These are phyloP conservation scores for Luffia ferchaultella DNA, from an alignment of 2,888 invertebrate genomes.

Conservation along the genomic window DNA sequence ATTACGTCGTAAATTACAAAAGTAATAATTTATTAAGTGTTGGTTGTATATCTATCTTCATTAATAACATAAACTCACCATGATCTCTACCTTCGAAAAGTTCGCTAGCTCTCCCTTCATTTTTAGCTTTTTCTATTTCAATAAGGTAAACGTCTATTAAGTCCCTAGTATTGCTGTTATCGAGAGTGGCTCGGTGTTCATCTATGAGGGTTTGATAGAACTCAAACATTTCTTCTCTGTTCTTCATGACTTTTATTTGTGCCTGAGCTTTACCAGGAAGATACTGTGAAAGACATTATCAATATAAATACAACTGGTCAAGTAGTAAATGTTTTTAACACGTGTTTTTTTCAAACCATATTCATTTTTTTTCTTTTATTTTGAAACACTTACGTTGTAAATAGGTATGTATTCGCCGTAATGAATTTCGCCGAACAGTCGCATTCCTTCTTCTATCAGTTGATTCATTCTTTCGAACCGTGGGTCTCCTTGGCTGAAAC, in stretches of 20 bases:
- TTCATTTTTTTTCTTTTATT: slow-evolving; percentile 28
- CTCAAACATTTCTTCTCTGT: slow-evolving; percentile 84
- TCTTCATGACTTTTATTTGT: slow-evolving; percentile 69
- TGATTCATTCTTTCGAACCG: slow-evolving; percentile 82
- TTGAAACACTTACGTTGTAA: slow-evolving; percentile 62
- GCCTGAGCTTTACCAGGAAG: slow-evolving; percentile 69
- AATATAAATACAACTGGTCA: slow-evolving; percentile 2
- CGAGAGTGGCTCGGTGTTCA: slow-evolving; percentile 79
- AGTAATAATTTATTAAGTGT: no score
- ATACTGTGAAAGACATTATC: slow-evolving; percentile 45
- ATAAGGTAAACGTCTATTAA: slow-evolving; percentile 86
- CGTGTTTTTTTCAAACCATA: slow-evolving; percentile 5
- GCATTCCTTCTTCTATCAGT: slow-evolving; percentile 92
- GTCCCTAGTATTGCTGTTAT: slow-evolving; percentile 79
- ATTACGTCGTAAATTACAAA: neutral
- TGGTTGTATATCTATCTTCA: no score
- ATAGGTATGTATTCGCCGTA: slow-evolving; percentile 86
- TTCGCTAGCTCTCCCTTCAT: slow-evolving; percentile 75
- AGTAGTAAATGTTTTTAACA: slow-evolving; percentile 2
- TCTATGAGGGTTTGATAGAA: slow-evolving; percentile 87
- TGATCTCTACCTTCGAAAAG: slow-evolving; percentile 88
- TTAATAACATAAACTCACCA: slow-evolving; percentile 76
- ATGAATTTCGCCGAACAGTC: slow-evolving; percentile 82
- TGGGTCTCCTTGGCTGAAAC: slow-evolving; percentile 80
- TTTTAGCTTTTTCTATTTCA: slow-evolving; percentile 84